These are phyloP conservation scores for Caenorhabditis tropicalis DNA, from an alignment of 1,140 invertebrate species.

Conservation along the genomic window DNA sequence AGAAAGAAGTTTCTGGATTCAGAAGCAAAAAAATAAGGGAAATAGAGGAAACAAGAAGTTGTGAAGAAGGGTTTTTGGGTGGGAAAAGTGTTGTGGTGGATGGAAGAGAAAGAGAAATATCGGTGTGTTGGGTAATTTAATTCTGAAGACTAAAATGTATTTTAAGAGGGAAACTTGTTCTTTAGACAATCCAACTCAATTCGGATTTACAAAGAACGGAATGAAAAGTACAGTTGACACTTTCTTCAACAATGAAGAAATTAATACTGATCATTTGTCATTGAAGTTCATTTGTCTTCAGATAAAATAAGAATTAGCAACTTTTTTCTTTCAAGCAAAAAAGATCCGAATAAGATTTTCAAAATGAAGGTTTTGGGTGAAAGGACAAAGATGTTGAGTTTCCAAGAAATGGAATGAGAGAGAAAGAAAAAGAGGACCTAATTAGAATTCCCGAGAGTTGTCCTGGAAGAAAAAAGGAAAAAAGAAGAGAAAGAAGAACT, in stretches of 20 bases:
- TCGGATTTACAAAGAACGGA: no score
- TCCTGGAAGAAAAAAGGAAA: not conserved
- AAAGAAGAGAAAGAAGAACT: not conserved
- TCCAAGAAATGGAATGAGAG: not conserved
- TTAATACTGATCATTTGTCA: no score
- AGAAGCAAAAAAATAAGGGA: not conserved
- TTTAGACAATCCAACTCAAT: no score
- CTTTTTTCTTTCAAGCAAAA: no score
- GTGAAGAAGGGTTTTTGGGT: not conserved
- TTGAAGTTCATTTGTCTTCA: no score
- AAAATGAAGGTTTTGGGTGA: not conserved
- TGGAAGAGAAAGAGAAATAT: no score
- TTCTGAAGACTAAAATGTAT: not conserved
- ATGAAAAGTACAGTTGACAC: no score
- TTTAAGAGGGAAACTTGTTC: not conserved
- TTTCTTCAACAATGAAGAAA: no score
- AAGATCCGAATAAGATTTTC: no score
- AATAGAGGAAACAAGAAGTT: constrained; percentile 12
- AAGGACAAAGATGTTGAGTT: not conserved
- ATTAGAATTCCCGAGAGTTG: constrained; percentile 35
- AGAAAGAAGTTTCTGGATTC: not conserved
- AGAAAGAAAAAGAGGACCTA: not conserved
- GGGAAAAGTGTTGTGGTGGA: not conserved
- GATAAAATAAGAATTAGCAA: no score
- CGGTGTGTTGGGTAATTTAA: constrained; percentile 6